These are phyloP conservation scores for Stercorarius parasiticus DNA, from an alignment of 2,113 vertebrate genomes.

Conservation along the genomic window DNA sequence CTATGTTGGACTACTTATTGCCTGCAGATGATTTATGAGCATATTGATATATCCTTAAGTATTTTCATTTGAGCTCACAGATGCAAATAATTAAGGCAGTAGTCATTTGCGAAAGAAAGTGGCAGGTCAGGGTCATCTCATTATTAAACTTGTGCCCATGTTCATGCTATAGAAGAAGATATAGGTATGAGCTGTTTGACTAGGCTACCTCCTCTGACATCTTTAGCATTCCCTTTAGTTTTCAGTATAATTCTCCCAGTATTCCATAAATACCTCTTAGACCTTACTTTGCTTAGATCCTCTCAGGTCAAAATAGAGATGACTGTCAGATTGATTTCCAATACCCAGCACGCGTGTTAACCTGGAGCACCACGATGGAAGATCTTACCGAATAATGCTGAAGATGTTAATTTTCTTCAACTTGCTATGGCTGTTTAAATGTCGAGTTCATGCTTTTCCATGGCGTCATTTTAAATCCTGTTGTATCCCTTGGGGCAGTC, in stretches of 20 bases:
- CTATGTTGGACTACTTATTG: conserved; percentile 88
- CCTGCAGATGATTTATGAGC: conserved; percentile 89
- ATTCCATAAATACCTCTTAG: background rate
- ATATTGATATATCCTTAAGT: conserved; percentile 87
- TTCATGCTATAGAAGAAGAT: conserved; percentile 36
- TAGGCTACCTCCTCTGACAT: conserved; percentile 12
- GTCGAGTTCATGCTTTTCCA: background rate
- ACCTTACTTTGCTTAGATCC: background rate
- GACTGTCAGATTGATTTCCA: background rate
- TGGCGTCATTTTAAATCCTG: background rate
- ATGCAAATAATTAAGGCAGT: conserved; percentile 92
- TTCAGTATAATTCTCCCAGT: background rate
- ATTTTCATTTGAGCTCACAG: conserved; percentile 89
- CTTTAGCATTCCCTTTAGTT: background rate
- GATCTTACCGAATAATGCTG: background rate
- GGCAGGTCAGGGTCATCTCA: conserved; percentile 81
- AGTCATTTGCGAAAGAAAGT: conserved; percentile 81
- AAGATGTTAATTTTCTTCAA: background rate
- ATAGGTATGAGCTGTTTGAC: conserved; percentile 23
- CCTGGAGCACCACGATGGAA: background rate
- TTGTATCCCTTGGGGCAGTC: background rate
- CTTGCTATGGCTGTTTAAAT: background rate
- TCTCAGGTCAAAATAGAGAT: background rate
- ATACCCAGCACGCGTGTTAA: background rate
- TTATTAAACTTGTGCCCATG: conserved; percentile 65